Percentiles rank a stretch among this genome's conserved stretches.
phyloP scores from a whole-genome alignment of 2,888 invertebrate species.

The Teleogryllus oceanicus region DNA sequence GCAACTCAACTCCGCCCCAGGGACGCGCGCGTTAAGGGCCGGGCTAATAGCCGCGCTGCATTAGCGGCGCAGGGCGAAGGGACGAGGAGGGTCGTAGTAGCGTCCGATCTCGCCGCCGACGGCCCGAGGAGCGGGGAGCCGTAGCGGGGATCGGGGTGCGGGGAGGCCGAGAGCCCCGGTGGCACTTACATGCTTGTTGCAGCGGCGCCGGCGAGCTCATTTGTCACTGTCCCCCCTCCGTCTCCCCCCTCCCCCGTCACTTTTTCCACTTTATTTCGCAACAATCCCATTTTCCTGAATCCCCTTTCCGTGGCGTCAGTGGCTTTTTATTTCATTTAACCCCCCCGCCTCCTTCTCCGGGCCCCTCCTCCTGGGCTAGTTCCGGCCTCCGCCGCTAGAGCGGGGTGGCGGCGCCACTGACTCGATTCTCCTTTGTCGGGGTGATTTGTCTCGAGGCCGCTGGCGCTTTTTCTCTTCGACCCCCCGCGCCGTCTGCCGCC shows the following conservation, averaged over 20 bases:
- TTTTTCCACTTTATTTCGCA: slow-evolving; percentile 34
- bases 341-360: background rate
- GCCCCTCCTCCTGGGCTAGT: background rate
- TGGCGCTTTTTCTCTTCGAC: background rate
- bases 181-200: no score
- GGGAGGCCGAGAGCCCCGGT: no score
- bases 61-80: no score
- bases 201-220: no score
- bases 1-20: no score
- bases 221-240: no score
- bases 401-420: background rate
- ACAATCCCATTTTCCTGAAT: slow-evolving; percentile 34
- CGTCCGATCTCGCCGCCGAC: no score
- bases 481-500: background rate
- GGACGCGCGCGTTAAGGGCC: no score
- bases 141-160: no score
- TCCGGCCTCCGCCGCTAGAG: background rate
- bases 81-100: no score
- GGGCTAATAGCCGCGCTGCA: no score
- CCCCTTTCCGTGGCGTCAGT: slow-evolving; percentile 20
- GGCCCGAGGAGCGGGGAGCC: no score
- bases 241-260: background rate
- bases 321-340: background rate
- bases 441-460: slow-evolving; percentile 18
- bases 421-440: slow-evolving; percentile 6